Evolutionary conservation across 2,888 invertebrate genomes (phyloP).

Genomic region (Acanthosepion esculentum): DNA sequence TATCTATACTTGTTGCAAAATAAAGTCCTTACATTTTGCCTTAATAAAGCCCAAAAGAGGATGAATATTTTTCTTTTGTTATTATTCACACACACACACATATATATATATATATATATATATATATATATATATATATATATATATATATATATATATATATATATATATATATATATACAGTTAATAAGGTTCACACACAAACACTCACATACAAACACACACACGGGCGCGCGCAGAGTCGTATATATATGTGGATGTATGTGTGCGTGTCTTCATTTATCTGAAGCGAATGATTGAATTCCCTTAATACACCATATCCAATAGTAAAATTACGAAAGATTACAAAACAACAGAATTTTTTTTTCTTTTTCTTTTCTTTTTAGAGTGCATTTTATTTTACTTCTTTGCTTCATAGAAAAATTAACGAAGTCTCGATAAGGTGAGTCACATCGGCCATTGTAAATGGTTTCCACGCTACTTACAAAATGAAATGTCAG

Average conservation of each 20-base stretch:
- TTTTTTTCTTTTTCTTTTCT: background rate
- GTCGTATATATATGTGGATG: background rate
- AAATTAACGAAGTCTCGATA: background rate
- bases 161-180: background rate
- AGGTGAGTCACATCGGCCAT: background rate
- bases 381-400: background rate
- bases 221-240: background rate
- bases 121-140: background rate
- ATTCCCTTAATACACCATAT: background rate
- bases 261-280: background rate
- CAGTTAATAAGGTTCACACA: too few species aligned
- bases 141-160: background rate
- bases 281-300: background rate
- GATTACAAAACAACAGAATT: constrained; percentile 7
- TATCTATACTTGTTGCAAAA: too few species aligned
- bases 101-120: background rate
- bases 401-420: background rate
- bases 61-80: too few species aligned
- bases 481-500: background rate
- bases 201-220: too few species aligned
- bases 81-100: too few species aligned
- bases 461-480: background rate
- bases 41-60: too few species aligned
- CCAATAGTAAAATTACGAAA: constrained; percentile 11
- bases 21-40: too few species aligned